These are phyloP conservation scores for Scaptomyza caliginosa DNA, from an alignment of 2,888 invertebrate species.

Conservation along the genomic window DNA sequence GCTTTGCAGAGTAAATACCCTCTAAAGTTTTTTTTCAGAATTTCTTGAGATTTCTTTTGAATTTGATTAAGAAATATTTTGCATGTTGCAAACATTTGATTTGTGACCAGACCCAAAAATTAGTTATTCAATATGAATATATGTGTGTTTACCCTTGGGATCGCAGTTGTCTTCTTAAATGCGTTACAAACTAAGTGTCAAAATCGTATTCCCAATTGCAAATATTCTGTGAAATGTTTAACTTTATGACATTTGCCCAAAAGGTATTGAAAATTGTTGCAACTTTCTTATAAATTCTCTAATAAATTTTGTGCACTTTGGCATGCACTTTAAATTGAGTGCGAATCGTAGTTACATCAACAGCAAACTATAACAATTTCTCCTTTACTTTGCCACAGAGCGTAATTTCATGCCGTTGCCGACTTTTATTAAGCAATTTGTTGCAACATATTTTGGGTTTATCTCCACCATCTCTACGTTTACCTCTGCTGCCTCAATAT, in stretches of 20 bases:
- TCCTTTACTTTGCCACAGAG: constrained; percentile 32
- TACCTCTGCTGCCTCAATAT: constrained; percentile 7
- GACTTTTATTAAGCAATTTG: constrained; percentile 52
- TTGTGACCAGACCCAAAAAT: too few relatives aligned
- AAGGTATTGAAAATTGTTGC: not conserved
- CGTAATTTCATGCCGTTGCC: constrained; percentile 57
- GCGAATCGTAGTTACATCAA: constrained; percentile 11
- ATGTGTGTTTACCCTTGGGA: not conserved
- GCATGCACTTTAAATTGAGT: constrained; percentile 38
- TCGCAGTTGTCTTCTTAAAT: not conserved
- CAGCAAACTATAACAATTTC: constrained; percentile 26
- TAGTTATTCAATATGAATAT: not conserved
- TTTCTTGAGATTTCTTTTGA: not conserved
- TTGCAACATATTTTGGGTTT: constrained; percentile 56
- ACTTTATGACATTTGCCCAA: constrained; percentile 36
- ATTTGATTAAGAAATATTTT: not conserved
- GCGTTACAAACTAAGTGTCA: not conserved
- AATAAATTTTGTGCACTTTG: constrained; percentile 38
- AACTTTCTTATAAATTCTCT: constrained; percentile 1
- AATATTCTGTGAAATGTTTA: not conserved
- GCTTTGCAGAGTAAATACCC: too few relatives aligned
- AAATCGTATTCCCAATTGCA: not conserved
- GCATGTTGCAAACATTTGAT: too few relatives aligned
- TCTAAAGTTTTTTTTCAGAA: too few relatives aligned
- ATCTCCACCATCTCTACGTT: not conserved